Base-by-base conservation (phyloP, 1,140 invertebrate genomes). In the Asobara japonica region DNA sequence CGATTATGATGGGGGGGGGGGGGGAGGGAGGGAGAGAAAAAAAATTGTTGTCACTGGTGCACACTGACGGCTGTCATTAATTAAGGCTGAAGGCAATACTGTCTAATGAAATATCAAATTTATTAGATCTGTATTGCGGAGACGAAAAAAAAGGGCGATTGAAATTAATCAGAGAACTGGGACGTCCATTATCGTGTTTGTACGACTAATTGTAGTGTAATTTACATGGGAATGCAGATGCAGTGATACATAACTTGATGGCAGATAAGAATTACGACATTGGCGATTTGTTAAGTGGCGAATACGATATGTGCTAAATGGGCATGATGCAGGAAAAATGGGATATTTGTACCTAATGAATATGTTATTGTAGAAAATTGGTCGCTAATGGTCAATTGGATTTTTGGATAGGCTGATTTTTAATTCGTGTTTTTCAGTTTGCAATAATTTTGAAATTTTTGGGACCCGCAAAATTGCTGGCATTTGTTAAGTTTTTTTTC, bases 171-270 rank as follows among this genome's bases (percentile, higher is more conserved):
- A 10, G 51, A 56, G 51, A 56, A 56, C 51, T 56, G 20, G 13
- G 18, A 56, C 51, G 51, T 56, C 25, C 1, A 56, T 56, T 56
- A 56, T 27, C 51, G 51, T 27, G 51, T 56, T 25, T 56, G 51
- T 25, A 56, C 22, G 51, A 56, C 20, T 56, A 56, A 56, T 56
- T 56, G 51, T 56, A 56, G 51, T 56, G 51, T 20, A 56, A 56
- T 56, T 56, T 56, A 56, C 51, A 56, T 56, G 51, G 51, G 51
- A 56, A 56, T 56, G 51, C 51, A 56, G 51, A 56, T 56, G 22
- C 51, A 56, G 5, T 27, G 51, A 56, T 56, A 56, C 22, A 56
- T 56, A 56, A 56, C 11, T 27, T 3, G 25, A 56, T 56, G 51
- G 22, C 6, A 56, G 51, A 56, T 56, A 56, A 25, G 51, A 56